Conservation (phyloP, 2,113 vertebrate genomes). For the Bos javanicus region DNA sequence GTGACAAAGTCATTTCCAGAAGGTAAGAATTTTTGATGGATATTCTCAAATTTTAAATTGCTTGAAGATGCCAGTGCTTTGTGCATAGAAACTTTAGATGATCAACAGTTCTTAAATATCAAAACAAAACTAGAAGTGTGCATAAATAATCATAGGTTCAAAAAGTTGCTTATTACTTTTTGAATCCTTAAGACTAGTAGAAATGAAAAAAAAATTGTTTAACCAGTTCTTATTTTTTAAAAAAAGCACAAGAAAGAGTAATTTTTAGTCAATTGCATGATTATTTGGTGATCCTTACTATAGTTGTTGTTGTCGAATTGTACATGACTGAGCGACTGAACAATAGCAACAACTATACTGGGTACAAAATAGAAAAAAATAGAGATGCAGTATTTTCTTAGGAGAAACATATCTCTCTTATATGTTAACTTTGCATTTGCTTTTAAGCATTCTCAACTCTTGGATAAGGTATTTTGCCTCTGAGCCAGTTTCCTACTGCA, state of each 20-base stretch:
- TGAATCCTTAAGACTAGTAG: not conserved
- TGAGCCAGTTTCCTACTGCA: not conserved
- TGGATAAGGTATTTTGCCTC: not conserved
- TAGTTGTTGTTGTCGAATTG: not conserved
- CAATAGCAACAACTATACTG: not conserved
- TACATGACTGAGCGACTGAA: not conserved
- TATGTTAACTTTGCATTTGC: not conserved
- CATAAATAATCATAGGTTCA: not conserved
- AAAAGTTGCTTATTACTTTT: slow-evolving; percentile 31
- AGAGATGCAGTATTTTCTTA: not conserved
- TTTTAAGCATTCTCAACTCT: not conserved
- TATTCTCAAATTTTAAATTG: slow-evolving; percentile 12
- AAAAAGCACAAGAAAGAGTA: not conserved
- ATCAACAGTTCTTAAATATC: slow-evolving; percentile 9
- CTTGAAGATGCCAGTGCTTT: slow-evolving; percentile 1
- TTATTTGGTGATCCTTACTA: not conserved
- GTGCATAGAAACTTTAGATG: slow-evolving; percentile 5
- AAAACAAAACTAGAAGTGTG: not conserved
- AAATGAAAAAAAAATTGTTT: not conserved
- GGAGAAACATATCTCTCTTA: not conserved
- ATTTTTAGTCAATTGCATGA: not conserved
- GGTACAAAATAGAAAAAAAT: not conserved
- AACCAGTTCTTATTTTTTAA: not conserved
- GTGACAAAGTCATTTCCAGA: not conserved
- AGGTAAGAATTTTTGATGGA: not conserved